Percentiles rank a stretch among this genome's conserved stretches.
phyloP scores from a whole-genome alignment of 2,113 vertebrate genomes.

The Aegotheles bennettii region DNA sequence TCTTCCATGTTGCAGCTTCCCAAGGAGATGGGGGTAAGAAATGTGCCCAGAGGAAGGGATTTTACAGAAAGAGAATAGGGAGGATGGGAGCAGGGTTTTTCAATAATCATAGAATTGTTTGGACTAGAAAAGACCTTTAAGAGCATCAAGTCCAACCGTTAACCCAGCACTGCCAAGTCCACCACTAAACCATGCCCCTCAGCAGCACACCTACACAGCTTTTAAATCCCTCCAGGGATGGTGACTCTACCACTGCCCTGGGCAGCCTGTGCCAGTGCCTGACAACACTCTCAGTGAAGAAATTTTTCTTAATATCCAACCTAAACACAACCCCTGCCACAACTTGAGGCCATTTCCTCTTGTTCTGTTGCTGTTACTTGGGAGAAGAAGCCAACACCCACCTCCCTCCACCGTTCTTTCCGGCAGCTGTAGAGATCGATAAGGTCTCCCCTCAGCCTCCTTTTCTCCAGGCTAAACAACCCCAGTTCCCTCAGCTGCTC shows the following conservation, averaged over 20 bases:
- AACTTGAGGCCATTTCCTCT: background rate
- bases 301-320: background rate
- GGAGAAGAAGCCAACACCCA: background rate
- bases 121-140: background rate
- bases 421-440: background rate
- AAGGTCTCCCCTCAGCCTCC: too few species aligned
- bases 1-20: background rate
- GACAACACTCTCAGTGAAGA: background rate
- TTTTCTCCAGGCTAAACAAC: too few species aligned
- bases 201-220: rapidly evolving
- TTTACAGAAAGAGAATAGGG: background rate
- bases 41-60: background rate
- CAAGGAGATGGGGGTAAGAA: background rate
- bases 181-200: background rate
- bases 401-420: too few species aligned
- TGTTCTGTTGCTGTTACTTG: rapidly evolving
- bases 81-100: background rate
- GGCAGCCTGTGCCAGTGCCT: background rate
- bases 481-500: too few species aligned
- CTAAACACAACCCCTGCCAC: rapidly evolving
- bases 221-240: background rate
- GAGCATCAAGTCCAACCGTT: background rate
- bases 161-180: background rate
- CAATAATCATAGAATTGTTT: background rate
- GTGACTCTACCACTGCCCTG: background rate